These are phyloP conservation scores for Eupsittula cactorum DNA, from an alignment of 2,113 vertebrate species.

Conservation along the genomic window DNA sequence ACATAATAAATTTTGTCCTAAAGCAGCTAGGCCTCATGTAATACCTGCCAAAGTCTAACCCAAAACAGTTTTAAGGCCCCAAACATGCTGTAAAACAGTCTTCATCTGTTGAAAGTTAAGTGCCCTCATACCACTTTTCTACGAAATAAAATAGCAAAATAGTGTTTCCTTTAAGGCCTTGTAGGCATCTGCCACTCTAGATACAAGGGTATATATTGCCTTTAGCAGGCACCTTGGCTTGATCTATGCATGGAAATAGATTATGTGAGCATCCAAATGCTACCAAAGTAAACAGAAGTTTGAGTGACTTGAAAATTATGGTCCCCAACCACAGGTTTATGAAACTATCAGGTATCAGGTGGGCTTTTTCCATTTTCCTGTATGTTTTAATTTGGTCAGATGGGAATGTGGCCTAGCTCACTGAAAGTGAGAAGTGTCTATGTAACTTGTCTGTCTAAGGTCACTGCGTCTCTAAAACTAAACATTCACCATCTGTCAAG, in stretches of 20 bases:
- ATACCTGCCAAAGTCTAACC: neutral
- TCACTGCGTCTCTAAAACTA: neutral
- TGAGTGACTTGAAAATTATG: neutral
- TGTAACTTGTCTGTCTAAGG: neutral
- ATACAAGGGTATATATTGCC: neutral
- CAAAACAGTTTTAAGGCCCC: neutral
- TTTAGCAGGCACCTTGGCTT: neutral
- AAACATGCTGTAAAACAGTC: neutral
- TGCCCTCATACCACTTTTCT: neutral
- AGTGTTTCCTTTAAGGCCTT: neutral
- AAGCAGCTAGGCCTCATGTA: neutral
- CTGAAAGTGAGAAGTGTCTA: neutral
- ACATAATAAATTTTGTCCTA: neutral
- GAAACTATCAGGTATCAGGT: neutral
- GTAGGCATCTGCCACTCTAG: neutral
- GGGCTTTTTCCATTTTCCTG: neutral
- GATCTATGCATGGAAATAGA: neutral
- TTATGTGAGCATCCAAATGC: neutral
- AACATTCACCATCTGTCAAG: neutral
- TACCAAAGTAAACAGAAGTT: neutral
- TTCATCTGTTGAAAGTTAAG: neutral
- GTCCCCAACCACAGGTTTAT: neutral
- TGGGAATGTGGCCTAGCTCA: neutral
- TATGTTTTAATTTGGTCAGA: neutral
- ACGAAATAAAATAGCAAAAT: neutral